Evolutionary conservation across 2,888 invertebrate species (phyloP), one percentile per base, ranked within the genome.

Genomic region (Papilio elwesi): DNA sequence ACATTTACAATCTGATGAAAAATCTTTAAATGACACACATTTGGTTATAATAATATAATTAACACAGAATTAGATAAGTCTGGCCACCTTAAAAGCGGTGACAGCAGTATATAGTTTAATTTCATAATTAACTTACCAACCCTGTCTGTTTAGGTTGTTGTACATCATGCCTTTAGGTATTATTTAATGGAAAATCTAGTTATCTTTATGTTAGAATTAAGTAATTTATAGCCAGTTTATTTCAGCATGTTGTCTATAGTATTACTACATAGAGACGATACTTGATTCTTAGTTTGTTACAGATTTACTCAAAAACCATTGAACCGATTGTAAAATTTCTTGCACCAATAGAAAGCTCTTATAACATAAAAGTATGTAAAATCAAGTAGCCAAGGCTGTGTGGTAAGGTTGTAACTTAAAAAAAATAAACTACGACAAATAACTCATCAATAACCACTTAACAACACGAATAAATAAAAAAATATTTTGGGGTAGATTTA

Each of bases 31-130:
- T 9, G 8, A 65, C 51, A 69, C 55, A 55, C 64, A 51, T 51
- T 43, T 57, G 15, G 51, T 36, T 70, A 68, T 63, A 62, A 57
- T 43, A 15, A 80, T 51, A n/a, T 52, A 7, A n/a, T 52, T 13
- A 53, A 62, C 13, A 43, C 48, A 53, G 55, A 26, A 26, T 26
- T 26, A 26, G 26, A 63, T 9, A 64, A 90, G 93, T 93, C 93
- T 93, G 93, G 92, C 87, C 93, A 92, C 92, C 93, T 93, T 89
- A 77, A 81, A 86, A 84, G 83, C 85, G 92, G 92, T 92, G 93
- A 92, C 91, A 83, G 82, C 90, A 91, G 89, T 88, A 87, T 76
- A 77, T 82, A 82, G 79, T 65, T 77, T 77, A 78, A 73, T 74
- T 84, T 80, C 79, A 82, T 85, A 81, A 81, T 75, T 78, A 68